Evolutionary conservation across 2,888 invertebrate genomes (phyloP).

Genomic region (Agrotis clavis): DNA sequence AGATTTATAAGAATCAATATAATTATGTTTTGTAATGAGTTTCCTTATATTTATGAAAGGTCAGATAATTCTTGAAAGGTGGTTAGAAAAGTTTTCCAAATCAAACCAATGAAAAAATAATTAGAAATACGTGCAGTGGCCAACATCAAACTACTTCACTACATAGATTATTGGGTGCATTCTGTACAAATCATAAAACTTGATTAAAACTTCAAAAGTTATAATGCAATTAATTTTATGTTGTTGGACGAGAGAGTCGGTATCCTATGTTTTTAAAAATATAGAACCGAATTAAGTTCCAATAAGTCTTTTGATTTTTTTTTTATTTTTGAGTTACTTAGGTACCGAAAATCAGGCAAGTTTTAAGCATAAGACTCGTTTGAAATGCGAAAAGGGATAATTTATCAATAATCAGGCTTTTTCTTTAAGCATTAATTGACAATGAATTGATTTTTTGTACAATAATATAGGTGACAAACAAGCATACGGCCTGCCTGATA

Average conservation of each 20-base stretch:
- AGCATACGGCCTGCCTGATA: not conserved
- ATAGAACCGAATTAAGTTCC: slow-evolving; percentile 32
- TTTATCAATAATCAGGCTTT: not conserved
- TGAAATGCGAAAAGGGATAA: not conserved
- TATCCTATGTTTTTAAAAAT: slow-evolving; percentile 58
- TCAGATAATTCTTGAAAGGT: not conserved
- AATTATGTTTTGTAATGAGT: no score
- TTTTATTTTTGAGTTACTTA: no score
- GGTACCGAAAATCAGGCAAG: no score
- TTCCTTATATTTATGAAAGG: no score
- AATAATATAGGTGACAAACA: no score
- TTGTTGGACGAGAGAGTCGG: slow-evolving; percentile 67
- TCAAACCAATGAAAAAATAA: not conserved
- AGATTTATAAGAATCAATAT: no score
- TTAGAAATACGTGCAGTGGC: slow-evolving; percentile 1
- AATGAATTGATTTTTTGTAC: no score
- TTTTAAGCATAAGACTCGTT: not conserved
- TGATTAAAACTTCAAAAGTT: slow-evolving; percentile 86
- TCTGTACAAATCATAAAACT: slow-evolving; percentile 88
- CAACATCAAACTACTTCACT: slow-evolving; percentile 52
- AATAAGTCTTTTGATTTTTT: no score
- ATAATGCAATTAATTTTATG: slow-evolving; percentile 83
- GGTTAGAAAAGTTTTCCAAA: not conserved
- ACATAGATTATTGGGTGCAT: slow-evolving; percentile 83
- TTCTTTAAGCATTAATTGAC: not conserved